Evolutionary conservation across 1,140 invertebrate species (phyloP).

Genomic region (Penaeus japonicus): DNA sequence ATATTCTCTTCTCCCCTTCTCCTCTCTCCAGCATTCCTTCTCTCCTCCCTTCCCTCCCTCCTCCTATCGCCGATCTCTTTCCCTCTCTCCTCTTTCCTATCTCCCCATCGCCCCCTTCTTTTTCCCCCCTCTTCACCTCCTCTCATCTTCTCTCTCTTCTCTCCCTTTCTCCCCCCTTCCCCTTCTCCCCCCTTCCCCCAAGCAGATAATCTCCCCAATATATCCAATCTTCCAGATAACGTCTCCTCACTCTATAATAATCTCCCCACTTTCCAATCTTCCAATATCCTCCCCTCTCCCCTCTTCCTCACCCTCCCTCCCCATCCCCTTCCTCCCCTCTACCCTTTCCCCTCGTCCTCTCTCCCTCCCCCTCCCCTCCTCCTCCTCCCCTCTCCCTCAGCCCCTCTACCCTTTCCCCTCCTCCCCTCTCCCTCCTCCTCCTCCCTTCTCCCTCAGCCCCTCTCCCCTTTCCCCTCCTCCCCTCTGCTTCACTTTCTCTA

Average conservation of each 20-base stretch:
- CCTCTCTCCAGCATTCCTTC: too few species aligned
- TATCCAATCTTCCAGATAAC: neutral
- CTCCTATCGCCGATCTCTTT: neutral
- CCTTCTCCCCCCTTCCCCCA: neutral
- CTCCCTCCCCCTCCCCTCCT: neutral
- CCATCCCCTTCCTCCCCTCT: neutral
- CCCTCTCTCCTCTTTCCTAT: too few species aligned
- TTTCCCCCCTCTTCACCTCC: neutral
- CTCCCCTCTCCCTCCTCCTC: neutral
- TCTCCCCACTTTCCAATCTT: neutral
- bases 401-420: neutral
- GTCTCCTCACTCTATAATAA: neutral
- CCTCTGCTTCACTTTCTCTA: neutral
- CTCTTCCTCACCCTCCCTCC: neutral
- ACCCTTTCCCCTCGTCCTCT: neutral
- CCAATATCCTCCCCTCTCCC: neutral
- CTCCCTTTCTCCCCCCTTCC: neutral
- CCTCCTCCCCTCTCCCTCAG: neutral
- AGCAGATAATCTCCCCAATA: neutral
- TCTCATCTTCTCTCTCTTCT: neutral
- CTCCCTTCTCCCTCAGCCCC: neutral
- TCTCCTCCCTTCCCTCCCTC: too few species aligned
- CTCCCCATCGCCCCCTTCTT: too few species aligned
- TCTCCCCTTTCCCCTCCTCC: neutral
- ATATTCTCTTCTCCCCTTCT: too few species aligned